These are phyloP conservation scores for Xylocampa areola DNA, from an alignment of 2,888 invertebrate genomes.

Conservation along the genomic window DNA sequence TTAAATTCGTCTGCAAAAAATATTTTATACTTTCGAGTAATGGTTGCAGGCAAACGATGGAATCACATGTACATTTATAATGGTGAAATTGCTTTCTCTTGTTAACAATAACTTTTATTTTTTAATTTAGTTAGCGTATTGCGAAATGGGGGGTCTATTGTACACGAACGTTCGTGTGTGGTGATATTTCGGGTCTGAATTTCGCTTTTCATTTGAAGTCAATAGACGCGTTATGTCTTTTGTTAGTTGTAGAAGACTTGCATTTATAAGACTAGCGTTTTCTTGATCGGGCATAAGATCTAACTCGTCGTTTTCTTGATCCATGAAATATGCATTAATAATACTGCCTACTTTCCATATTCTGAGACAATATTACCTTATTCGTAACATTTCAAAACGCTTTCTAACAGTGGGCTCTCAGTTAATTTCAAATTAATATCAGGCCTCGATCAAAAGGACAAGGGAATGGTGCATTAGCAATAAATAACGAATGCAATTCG, in stretches of 20 bases:
- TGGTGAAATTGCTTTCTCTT: slow-evolving; percentile 75
- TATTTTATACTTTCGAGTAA: slow-evolving; percentile 68
- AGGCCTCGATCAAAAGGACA: slow-evolving; percentile 49
- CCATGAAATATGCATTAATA: no score
- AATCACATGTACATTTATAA: slow-evolving; percentile 75
- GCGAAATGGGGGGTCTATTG: slow-evolving; percentile 44
- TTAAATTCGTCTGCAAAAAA: slow-evolving; percentile 49
- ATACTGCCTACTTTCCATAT: not conserved
- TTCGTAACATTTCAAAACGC: slow-evolving; percentile 27
- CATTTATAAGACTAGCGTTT: no score
- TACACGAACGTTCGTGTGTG: slow-evolving; percentile 49
- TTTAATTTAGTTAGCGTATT: slow-evolving; percentile 60
- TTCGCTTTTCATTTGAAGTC: slow-evolving; percentile 28
- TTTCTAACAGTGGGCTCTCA: slow-evolving; percentile 29
- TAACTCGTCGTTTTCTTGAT: no score
- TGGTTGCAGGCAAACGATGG: slow-evolving; percentile 71
- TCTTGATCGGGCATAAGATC: no score
- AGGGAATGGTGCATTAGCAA: slow-evolving; percentile 51
- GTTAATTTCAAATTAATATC: slow-evolving; percentile 50
- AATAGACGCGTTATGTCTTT: slow-evolving; percentile 1
- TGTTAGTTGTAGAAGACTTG: slow-evolving; percentile 3
- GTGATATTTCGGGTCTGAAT: slow-evolving; percentile 19
- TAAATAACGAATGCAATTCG: slow-evolving; percentile 53
- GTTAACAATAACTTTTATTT: slow-evolving; percentile 64
- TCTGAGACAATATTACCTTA: slow-evolving; percentile 5